These are phyloP conservation scores for Hirtodrosophila duncani DNA, from an alignment of 2,888 invertebrate species.

Conservation along the genomic window DNA sequence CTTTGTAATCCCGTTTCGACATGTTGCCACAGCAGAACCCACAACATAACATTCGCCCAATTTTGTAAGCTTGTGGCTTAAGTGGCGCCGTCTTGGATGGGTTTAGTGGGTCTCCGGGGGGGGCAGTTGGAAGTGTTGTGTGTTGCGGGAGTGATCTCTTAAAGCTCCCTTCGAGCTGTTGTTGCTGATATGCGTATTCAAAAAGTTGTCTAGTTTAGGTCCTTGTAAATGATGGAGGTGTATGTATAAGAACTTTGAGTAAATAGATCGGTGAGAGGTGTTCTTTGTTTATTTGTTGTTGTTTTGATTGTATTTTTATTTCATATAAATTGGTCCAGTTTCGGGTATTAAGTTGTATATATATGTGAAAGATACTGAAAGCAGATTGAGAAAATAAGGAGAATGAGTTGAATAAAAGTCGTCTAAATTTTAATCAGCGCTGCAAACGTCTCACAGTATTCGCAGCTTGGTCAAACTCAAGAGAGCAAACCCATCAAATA, in stretches of 20 bases:
- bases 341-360: constrained; percentile 19
- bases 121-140: constrained; percentile 3
- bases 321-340: constrained; percentile 63
- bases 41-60: constrained; percentile 78
- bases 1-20: constrained; percentile 78
- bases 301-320: constrained; percentile 40
- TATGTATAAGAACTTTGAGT: constrained; percentile 26
- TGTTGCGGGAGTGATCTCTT: constrained; percentile 4
- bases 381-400: neutral
- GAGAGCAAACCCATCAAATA: no score
- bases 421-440: no score
- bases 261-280: constrained; percentile 58
- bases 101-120: constrained; percentile 3
- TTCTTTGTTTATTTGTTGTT: constrained; percentile 39
- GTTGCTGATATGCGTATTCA: constrained; percentile 30
- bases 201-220: constrained; percentile 32
- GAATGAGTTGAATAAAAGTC: no score
- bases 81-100: constrained; percentile 61
- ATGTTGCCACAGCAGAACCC: constrained; percentile 78
- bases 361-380: constrained; percentile 30
- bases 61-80: constrained; percentile 62
- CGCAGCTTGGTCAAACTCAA: no score
- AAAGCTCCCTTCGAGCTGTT: neutral
- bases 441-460: no score
- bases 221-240: constrained; percentile 19